These are phyloP conservation scores for Apodemus agrarius DNA, from an alignment of 2,797 vertebrate species.

Conservation along the genomic window DNA sequence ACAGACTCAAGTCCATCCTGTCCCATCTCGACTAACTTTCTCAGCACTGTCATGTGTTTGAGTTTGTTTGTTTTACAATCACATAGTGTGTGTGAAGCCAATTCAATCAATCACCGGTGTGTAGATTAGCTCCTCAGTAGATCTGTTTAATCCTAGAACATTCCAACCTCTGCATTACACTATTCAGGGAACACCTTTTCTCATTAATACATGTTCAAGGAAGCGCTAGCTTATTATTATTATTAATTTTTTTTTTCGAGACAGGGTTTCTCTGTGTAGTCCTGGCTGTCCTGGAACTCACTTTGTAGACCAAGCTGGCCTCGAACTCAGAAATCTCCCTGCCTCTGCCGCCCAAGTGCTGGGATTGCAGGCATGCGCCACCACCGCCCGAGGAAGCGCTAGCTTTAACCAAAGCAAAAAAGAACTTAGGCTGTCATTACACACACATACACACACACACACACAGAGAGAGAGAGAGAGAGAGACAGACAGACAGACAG, in stretches of 20 bases:
- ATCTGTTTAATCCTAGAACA: neutral
- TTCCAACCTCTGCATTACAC: too few relatives aligned
- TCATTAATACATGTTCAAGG: neutral
- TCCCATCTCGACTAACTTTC: neutral
- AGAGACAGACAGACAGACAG: too few relatives aligned
- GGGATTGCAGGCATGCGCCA: too few relatives aligned
- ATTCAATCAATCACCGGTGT: too few relatives aligned
- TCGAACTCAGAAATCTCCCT: too few relatives aligned
- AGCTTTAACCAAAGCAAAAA: conserved; percentile 9
- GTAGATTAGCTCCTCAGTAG: neutral
- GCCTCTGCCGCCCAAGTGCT: too few relatives aligned
- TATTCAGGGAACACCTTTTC: neutral
- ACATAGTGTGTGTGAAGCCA: neutral
- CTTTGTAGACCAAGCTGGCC: too few relatives aligned
- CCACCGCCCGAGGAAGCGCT: neutral
- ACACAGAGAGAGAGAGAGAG: neutral
- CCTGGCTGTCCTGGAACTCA: too few relatives aligned
- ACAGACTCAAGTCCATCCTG: neutral
- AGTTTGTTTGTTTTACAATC: neutral
- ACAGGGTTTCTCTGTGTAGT: too few relatives aligned
- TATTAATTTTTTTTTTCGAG: too few relatives aligned
- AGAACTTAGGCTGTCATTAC: neutral
- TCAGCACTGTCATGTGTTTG: neutral
- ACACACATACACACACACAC: neutral
- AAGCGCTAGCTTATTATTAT: neutral